Conservation (phyloP, 2,888 invertebrate species). For the Nasonia oneida region DNA sequence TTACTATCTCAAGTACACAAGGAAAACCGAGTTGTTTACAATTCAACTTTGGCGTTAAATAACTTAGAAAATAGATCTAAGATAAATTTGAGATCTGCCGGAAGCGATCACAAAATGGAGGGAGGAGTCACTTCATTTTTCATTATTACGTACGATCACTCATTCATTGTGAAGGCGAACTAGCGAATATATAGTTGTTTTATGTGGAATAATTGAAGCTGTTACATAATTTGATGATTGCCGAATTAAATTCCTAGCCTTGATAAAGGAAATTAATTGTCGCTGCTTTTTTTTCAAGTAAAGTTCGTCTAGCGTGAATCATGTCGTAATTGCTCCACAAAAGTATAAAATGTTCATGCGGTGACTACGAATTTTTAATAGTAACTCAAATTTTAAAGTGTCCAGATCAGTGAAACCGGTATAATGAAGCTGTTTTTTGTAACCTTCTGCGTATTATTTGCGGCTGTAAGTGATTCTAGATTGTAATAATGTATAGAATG, state of each 20-base stretch:
- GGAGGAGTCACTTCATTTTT: no score
- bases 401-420: not conserved
- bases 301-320: not conserved
- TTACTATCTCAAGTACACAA: not conserved
- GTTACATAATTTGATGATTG: constrained; percentile 2
- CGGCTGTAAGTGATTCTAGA: constrained; percentile 6
- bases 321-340: not conserved
- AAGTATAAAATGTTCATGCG: constrained; percentile 11
- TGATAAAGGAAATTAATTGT: not conserved
- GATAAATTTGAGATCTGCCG: not conserved
- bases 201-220: constrained; percentile 5
- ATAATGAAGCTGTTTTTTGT: constrained; percentile 13
- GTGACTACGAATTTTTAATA: not conserved
- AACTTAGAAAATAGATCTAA: not conserved
- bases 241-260: not conserved
- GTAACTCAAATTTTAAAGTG: not conserved
- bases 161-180: no score
- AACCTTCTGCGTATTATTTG: not conserved
- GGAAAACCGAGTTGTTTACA: not conserved
- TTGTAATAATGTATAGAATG: no score
- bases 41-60: not conserved
- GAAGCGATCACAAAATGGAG: not conserved
- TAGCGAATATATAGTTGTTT: not conserved
- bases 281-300: not conserved
- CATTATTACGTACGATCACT: no score